Evolutionary conservation across 2,797 vertebrate species (phyloP).

Genomic region (Lycodopsis pacificus): DNA sequence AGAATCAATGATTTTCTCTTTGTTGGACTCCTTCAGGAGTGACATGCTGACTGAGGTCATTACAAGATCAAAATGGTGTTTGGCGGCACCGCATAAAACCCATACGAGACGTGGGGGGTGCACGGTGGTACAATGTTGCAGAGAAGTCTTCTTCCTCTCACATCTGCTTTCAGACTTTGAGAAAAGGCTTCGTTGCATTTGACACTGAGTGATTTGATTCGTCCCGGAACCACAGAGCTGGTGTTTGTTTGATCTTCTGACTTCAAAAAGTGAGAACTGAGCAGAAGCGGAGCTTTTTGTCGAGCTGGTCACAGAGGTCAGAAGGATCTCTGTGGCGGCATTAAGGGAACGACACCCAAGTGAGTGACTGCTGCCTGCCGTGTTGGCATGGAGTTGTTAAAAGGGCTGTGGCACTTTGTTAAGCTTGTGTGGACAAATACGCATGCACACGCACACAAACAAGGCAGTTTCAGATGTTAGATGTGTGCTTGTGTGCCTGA

Average conservation of each 20-base stretch:
- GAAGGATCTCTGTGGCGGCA: conserved; percentile 26
- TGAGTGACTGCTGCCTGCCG: conserved; percentile 46
- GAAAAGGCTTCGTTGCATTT: conserved; percentile 56
- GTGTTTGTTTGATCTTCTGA: conserved; percentile 49
- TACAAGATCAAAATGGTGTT: conserved; percentile 45
- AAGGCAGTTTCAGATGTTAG: not conserved
- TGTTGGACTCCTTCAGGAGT: conserved; percentile 28
- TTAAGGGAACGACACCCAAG: conserved; percentile 19
- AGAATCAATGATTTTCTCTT: conserved; percentile 44
- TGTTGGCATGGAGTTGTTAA: conserved; percentile 36
- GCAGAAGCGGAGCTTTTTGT: conserved; percentile 44
- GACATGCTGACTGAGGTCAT: conserved; percentile 43
- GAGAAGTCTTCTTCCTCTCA: conserved; percentile 24
- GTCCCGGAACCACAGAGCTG: conserved; percentile 17
- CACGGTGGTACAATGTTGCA: conserved; percentile 27
- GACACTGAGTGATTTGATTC: conserved; percentile 61
- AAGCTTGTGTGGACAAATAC: not conserved
- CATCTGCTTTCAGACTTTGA: conserved; percentile 45
- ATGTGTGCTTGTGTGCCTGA: not conserved
- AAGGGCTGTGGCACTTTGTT: conserved; percentile 20
- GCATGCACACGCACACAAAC: conserved; percentile 25
- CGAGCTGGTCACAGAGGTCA: conserved; percentile 44
- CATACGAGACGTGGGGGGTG: not conserved
- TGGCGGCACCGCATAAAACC: conserved; percentile 17
- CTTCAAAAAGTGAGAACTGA: conserved; percentile 39